phyloP scores from a whole-genome alignment of 1,140 invertebrate genomes.

The Mactra quadrangularis region DNA sequence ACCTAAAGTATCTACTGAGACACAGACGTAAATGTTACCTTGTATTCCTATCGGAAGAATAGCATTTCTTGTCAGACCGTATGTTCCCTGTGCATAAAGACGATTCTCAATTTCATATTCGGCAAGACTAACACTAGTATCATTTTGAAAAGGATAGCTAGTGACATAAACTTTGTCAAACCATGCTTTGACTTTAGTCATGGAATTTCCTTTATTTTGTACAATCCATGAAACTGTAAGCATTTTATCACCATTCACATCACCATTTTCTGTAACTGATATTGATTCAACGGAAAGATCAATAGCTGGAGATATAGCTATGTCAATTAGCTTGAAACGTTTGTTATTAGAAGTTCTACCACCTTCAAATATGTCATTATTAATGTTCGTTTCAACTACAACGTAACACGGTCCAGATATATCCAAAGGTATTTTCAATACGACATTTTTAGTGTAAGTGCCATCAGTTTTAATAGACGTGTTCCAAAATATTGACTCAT shows the following conservation, averaged over 20 bases:
- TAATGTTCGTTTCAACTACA: neutral
- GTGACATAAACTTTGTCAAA: neutral
- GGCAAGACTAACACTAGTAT: neutral
- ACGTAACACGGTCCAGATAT: neutral
- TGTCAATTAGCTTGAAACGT: neutral
- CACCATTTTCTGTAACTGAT: neutral
- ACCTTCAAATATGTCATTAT: neutral
- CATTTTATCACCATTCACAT: neutral
- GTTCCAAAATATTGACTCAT: neutral
- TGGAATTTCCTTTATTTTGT: slow-evolving; percentile 29
- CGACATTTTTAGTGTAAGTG: neutral
- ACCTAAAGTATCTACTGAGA: neutral
- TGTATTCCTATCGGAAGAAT: neutral
- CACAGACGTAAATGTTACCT: neutral
- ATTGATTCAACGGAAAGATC: neutral
- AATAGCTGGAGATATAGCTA: neutral
- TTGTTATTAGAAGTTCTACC: neutral
- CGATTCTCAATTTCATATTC: neutral
- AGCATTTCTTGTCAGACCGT: neutral
- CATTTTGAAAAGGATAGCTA: no score
- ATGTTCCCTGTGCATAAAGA: neutral
- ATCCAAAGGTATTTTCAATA: neutral
- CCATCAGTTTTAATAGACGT: neutral
- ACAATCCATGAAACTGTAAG: slow-evolving; percentile 12
- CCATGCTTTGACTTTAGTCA: neutral